These are phyloP conservation scores for Etheostoma spectabile DNA, from an alignment of 2,113 vertebrate species.

Conservation along the genomic window DNA sequence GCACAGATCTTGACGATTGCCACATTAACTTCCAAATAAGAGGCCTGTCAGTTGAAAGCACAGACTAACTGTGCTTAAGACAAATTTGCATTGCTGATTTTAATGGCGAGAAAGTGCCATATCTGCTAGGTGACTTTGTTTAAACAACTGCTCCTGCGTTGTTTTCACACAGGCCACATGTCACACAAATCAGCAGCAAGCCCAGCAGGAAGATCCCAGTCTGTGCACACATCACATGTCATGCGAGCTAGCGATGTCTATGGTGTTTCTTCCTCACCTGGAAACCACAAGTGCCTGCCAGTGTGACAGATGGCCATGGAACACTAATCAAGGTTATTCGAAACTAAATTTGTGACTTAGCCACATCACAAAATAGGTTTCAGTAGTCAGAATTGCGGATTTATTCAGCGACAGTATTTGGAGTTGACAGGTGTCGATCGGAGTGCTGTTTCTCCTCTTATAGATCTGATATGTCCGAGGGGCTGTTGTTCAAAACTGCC, in stretches of 20 bases:
- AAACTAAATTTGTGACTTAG: slow-evolving; percentile 5
- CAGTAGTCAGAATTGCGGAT: neutral
- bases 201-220: slow-evolving; percentile 50
- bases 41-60: slow-evolving; percentile 15
- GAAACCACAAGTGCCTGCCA: slow-evolving; percentile 45
- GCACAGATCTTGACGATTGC: neutral
- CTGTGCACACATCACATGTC: slow-evolving; percentile 30
- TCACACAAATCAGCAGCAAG: slow-evolving; percentile 23
- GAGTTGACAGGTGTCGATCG: slow-evolving; percentile 51
- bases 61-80: neutral
- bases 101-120: neutral
- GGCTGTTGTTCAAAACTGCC: slow-evolving; percentile 47
- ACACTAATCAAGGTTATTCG: slow-evolving; percentile 59
- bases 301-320: slow-evolving; percentile 61
- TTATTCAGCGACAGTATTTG: slow-evolving; percentile 32
- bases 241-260: neutral
- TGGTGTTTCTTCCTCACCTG: slow-evolving; percentile 43
- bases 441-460: slow-evolving; percentile 45
- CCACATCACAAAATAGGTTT: slow-evolving; percentile 1
- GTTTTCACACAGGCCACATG: slow-evolving; percentile 22
- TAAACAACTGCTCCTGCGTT: slow-evolving; percentile 32
- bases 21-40: neutral
- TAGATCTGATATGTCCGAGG: slow-evolving; percentile 41
- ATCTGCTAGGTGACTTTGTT: slow-evolving; percentile 39
- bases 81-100: slow-evolving; percentile 8